Evolutionary conservation across 1,140 invertebrate genomes (phyloP), one percentile per base, ranked within the genome.

Genomic region (Drosophila jambulina): DNA sequence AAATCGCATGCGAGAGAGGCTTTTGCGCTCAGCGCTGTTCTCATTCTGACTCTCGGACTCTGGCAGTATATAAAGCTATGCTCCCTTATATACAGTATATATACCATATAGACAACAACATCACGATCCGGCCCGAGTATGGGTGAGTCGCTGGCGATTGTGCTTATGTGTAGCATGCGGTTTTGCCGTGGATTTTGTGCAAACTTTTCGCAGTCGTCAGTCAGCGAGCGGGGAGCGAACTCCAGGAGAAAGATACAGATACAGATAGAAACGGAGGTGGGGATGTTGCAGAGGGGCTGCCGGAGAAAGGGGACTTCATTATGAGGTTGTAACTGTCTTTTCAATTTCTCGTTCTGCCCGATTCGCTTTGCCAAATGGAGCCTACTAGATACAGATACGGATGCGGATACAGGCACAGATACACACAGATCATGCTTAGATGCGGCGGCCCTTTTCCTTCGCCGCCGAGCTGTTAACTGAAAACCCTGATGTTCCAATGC

Each of bases 301-400:
- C 56, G 38, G 75, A 43, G 21, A 51, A 70, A 38, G 42, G 42
- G 15, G 74, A 45, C 85, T 74, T 88, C 85, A 88, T 91, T 70
- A 85, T 90, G 86, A 90, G 65, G 82, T 85, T 88, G 82, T 88
- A 88, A 88, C 85, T 90, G 85, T 88, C 86, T 91, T 82, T 90
- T 88, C 85, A 90, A 88, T 88, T 91, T 85, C 86, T 88, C 78
- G 85, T 91, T 90, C 88, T 91, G 86, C 81, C 82, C 85, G 85
- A 91, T 88, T 91, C 86, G 86, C 70, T 82, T 75, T 81, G 80
- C 85, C 84, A 88, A 87, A 61, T 63, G 68, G 64, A 76, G 65
- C 76, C 76, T 83, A 80, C 38, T 67, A 79, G 71, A 84, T 85
- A 64, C 60, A 64, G 29, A 80, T 56, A 80, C 34, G 69, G 56